These are phyloP conservation scores for Tridacna crocea DNA, from an alignment of 2,888 invertebrate species.

Conservation along the genomic window DNA sequence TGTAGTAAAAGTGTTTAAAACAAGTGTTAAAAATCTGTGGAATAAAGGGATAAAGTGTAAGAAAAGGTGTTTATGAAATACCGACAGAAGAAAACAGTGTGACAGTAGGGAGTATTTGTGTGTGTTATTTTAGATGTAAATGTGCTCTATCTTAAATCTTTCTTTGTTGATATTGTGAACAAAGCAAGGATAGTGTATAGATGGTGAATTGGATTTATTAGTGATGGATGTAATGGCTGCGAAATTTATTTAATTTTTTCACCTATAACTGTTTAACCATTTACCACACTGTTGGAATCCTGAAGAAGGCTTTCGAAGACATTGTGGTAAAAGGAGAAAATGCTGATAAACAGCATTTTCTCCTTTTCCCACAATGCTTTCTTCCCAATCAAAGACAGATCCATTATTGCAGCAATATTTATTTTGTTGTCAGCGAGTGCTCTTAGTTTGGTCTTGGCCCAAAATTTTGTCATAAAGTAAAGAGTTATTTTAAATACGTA, in stretches of 20 bases:
- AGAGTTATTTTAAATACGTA: too few relatives aligned
- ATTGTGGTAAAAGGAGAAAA: neutral
- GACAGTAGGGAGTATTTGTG: neutral
- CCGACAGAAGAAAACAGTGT: too few relatives aligned
- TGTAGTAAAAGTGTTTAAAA: too few relatives aligned
- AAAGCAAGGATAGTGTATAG: neutral
- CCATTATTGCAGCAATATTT: neutral
- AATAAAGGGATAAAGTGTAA: too few relatives aligned
- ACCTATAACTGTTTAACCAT: too few relatives aligned
- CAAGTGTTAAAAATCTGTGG: too few relatives aligned
- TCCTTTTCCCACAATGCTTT: neutral
- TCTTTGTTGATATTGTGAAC: slow-evolving; percentile 23
- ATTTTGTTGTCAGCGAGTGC: neutral
- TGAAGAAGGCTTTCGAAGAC: too few relatives aligned
- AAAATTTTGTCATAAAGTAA: neutral
- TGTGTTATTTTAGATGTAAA: slow-evolving; percentile 1
- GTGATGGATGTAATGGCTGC: too few relatives aligned
- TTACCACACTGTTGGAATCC: too few relatives aligned
- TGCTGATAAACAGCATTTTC: slow-evolving; percentile 6
- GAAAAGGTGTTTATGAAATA: too few relatives aligned
- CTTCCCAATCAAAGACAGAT: neutral
- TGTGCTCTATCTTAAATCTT: slow-evolving; percentile 16
- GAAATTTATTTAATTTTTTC: too few relatives aligned
- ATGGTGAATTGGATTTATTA: too few relatives aligned
- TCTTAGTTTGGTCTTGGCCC: neutral